Conservation (phyloP, 2,113 vertebrate species). For the Crotalus viridis region DNA sequence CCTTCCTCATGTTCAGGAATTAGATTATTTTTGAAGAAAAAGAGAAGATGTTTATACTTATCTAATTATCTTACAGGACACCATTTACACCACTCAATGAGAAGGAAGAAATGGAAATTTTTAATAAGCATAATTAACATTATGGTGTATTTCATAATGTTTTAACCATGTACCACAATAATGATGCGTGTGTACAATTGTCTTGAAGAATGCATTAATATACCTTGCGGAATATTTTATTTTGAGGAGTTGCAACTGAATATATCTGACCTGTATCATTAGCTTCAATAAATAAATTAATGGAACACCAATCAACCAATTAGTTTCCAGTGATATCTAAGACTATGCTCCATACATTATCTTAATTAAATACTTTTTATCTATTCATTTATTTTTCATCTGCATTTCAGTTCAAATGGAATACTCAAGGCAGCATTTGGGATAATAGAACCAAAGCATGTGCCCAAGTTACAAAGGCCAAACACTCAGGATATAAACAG, state of each 20-base stretch:
- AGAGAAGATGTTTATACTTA: neutral
- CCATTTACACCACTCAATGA: neutral
- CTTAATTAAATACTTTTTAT: neutral
- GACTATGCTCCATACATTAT: neutral
- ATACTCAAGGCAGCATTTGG: neutral
- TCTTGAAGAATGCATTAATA: neutral
- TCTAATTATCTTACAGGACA: neutral
- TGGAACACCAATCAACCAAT: neutral
- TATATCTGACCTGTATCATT: neutral
- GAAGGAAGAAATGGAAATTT: neutral
- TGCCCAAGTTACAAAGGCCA: neutral
- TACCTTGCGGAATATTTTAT: neutral
- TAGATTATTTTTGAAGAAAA: neutral
- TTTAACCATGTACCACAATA: neutral
- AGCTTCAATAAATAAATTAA: neutral
- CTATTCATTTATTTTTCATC: neutral
- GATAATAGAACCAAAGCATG: neutral
- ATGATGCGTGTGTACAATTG: neutral
- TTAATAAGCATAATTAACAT: neutral
- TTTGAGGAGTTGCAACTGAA: neutral
- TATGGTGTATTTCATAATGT: neutral
- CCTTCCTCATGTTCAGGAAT: neutral
- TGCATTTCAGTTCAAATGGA: neutral
- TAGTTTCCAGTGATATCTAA: neutral
- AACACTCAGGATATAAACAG: neutral